phyloP scores from a whole-genome alignment of 2,888 invertebrate genomes.

The Odontothrips loti region DNA sequence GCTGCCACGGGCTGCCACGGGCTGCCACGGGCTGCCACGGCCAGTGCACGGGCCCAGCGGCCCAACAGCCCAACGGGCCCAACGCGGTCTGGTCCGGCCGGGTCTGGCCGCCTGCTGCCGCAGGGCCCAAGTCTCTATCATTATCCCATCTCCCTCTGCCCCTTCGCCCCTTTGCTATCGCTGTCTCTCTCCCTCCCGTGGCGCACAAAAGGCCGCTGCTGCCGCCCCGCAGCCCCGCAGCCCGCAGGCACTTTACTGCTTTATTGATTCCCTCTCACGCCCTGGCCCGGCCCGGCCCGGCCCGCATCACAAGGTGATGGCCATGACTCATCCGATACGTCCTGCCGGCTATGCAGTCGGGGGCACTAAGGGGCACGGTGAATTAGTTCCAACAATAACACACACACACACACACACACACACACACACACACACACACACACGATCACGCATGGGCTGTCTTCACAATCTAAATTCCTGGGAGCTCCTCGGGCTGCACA shows the following conservation, averaged over 20 bases:
- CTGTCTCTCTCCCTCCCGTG: neutral
- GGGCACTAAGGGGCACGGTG: too few relatives aligned
- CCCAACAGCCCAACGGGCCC: neutral
- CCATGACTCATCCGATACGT: constrained; percentile 11
- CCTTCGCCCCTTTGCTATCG: neutral
- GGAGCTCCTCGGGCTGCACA: too few relatives aligned
- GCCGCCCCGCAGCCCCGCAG: neutral
- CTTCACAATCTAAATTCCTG: too few relatives aligned
- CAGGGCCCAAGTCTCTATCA: neutral
- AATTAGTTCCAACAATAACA: too few relatives aligned
- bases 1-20: too few relatives aligned
- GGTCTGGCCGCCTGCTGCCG: too few relatives aligned
- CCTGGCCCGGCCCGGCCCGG: neutral
- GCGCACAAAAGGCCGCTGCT: neutral
- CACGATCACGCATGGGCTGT: neutral
- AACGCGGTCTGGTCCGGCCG: too few relatives aligned
- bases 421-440: neutral
- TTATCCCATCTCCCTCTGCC: neutral
- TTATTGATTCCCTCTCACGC: constrained; percentile 3
- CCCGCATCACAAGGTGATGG: neutral
- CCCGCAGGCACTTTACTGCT: constrained; percentile 11
- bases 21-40: neutral
- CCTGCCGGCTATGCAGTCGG: neutral
- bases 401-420: neutral
- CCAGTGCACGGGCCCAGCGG: neutral